Percentiles rank a stretch among this genome's conserved stretches.
Evolutionary conservation across 1,140 invertebrate species (phyloP).

Genomic region (Drosophila truncata): DNA sequence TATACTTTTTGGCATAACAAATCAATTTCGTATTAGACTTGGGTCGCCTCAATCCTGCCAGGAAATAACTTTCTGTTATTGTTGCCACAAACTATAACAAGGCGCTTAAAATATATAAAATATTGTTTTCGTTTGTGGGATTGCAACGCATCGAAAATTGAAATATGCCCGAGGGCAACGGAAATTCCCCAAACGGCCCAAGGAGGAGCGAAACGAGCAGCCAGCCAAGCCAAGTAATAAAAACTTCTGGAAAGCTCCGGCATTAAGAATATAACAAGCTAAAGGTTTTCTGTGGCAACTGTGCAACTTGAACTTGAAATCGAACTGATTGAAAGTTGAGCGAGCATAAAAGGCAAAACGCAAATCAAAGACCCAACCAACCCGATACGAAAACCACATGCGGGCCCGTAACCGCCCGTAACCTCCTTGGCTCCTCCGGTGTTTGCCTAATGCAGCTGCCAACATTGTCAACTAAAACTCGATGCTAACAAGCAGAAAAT

Average conservation of each 20-base stretch:
- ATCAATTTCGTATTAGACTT: slow-evolving; percentile 67
- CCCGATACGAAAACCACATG: slow-evolving; percentile 39
- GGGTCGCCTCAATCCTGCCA: slow-evolving; percentile 39
- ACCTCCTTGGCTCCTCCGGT: slow-evolving; percentile 24
- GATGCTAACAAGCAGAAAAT: slow-evolving; percentile 73
- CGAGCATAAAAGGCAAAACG: slow-evolving; percentile 56
- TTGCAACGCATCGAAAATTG: slow-evolving; percentile 64
- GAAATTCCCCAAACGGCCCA: slow-evolving; percentile 45
- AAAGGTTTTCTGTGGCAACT: slow-evolving; percentile 47
- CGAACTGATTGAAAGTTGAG: slow-evolving; percentile 58
- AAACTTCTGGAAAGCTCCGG: slow-evolving; percentile 37
- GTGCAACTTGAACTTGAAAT: slow-evolving; percentile 73
- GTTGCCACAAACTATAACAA: slow-evolving; percentile 74
- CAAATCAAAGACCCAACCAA: slow-evolving; percentile 52
- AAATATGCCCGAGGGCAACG: slow-evolving; percentile 53
- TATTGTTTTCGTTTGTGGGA: slow-evolving; percentile 51
- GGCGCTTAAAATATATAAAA: slow-evolving; percentile 63
- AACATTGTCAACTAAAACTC: slow-evolving; percentile 73
- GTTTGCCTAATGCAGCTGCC: slow-evolving; percentile 69
- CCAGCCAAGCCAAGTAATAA: slow-evolving; percentile 41
- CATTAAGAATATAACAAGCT: slow-evolving; percentile 62
- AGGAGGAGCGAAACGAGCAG: slow-evolving; percentile 20
- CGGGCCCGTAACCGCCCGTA: slow-evolving; percentile 13
- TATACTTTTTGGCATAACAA: slow-evolving; percentile 63
- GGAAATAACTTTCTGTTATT: slow-evolving; percentile 70